Conservation (phyloP, 2,888 invertebrate genomes). For the Troides aeacus region DNA sequence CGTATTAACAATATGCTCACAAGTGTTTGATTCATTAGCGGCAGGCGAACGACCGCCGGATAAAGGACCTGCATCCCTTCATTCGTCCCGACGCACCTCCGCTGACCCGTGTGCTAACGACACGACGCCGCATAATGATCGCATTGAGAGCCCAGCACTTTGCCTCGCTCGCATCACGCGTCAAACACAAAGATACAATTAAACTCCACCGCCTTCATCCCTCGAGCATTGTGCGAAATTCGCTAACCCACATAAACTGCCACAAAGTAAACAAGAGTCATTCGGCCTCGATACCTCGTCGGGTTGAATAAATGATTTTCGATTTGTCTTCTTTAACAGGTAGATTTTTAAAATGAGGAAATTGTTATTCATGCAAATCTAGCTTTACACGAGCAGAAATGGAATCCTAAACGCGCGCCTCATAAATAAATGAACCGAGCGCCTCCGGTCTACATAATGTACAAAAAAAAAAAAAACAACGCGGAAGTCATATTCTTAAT, state of each 20-base stretch:
- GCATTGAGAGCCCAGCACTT: constrained; percentile 63
- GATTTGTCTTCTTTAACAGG: constrained; percentile 71
- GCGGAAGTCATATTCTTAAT: constrained; percentile 39
- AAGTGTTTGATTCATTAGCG: constrained; percentile 74
- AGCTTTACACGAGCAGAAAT: constrained; percentile 73
- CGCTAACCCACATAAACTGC: constrained; percentile 59
- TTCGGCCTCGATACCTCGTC: constrained; percentile 61
- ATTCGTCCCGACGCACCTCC: constrained; percentile 68
- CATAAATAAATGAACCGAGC: constrained; percentile 66
- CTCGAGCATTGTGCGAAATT: constrained; percentile 49
- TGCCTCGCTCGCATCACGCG: constrained; percentile 56
- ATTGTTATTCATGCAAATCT: constrained; percentile 74
- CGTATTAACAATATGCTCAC: constrained; percentile 71
- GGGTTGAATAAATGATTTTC: constrained; percentile 67
- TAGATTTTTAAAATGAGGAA: constrained; percentile 70
- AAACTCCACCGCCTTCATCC: constrained; percentile 48
- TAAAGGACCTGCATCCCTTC: constrained; percentile 70
- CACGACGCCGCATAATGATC: constrained; percentile 69
- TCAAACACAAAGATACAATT: constrained; percentile 48
- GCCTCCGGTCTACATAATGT: constrained; percentile 39
- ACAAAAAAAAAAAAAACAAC: constrained; percentile 44
- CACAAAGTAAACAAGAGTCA: constrained; percentile 56
- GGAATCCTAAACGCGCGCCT: constrained; percentile 68
- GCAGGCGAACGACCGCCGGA: constrained; percentile 68
- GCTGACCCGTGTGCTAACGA: constrained; percentile 69